Base-by-base conservation (phyloP, 2,113 vertebrate species). In the Hippolais icterina region DNA sequence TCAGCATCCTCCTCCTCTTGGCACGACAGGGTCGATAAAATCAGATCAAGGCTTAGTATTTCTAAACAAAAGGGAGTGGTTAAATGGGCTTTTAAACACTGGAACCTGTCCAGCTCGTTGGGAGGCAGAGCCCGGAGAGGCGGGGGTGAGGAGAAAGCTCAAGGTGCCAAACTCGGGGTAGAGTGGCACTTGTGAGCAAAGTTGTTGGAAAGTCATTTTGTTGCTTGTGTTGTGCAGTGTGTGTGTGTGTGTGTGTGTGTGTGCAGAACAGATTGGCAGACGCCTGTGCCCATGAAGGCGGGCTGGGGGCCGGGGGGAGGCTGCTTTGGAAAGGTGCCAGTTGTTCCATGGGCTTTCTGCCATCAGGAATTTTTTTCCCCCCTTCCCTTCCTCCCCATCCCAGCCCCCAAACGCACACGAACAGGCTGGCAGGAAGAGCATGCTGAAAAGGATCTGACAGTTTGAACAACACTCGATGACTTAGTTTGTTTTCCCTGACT, bases 401-500 rank as follows among this genome's bases (percentile, higher is more conserved):
- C 96, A 90, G 60, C 95, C 93, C 91, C 96, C 78, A 81, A 87
- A 91, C 0, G 1, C 93, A 87, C 49, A 46, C 5, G 65, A 91
- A 12, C 96, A 95, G 96, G 86, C 96, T 97, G 97, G 94, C 97
- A 96, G 92, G 95, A 96, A 96, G 96, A 94, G 91, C 91, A 49
- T 68, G 90, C 92, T 97, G 95, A 97, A 98, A 97, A 96, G 96
- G 95, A 96, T 93, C 89, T 96, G 95, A 96, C 95, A 96, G 97
- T 96, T 92, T 97, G 96, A 97, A 97, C 94, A 96, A 96, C 96
- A 88, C 93, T 96, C 86, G 80, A 96, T 97, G 97, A 96, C 97
- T 97, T 96, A 95, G 96, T 97, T 97, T 91, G 97, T 95, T 94
- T 93, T 90, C 95, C 60, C 95, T 97, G 97, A 97, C 97, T 97